Percentiles rank a stretch among this genome's conserved stretches.
Evolutionary conservation across 2,113 vertebrate genomes (phyloP).

Genomic region (Casuarius casuarius): DNA sequence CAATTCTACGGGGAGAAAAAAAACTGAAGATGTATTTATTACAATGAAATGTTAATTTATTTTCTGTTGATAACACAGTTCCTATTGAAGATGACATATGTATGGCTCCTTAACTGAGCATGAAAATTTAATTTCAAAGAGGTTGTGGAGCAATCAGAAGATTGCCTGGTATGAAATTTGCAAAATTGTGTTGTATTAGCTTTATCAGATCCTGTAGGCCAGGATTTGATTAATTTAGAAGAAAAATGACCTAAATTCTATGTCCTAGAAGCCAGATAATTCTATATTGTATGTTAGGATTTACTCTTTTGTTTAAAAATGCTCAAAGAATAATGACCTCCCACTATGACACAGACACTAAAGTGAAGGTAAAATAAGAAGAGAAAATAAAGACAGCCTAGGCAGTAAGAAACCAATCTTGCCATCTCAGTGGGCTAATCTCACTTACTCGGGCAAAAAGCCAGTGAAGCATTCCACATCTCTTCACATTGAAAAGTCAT

Average conservation of each 20-base stretch:
- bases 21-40: background rate
- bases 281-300: background rate
- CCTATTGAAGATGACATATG: background rate
- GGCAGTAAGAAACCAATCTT: background rate
- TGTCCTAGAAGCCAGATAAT: background rate
- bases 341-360: background rate
- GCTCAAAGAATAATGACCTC: background rate
- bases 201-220: background rate
- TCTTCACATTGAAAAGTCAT: background rate
- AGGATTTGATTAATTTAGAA: background rate
- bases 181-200: background rate
- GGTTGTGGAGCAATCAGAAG: background rate
- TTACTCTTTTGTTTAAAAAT: background rate
- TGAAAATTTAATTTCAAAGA: background rate
- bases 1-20: background rate
- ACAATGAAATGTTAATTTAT: background rate
- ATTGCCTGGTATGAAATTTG: background rate
- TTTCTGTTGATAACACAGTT: background rate
- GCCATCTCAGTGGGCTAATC: background rate
- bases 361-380: background rate
- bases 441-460: background rate
- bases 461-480: background rate
- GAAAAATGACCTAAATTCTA: background rate
- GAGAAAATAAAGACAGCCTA: background rate
- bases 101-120: background rate